These are phyloP conservation scores for Mustela erminea DNA, from an alignment of 2,797 vertebrate genomes.

Conservation along the genomic window DNA sequence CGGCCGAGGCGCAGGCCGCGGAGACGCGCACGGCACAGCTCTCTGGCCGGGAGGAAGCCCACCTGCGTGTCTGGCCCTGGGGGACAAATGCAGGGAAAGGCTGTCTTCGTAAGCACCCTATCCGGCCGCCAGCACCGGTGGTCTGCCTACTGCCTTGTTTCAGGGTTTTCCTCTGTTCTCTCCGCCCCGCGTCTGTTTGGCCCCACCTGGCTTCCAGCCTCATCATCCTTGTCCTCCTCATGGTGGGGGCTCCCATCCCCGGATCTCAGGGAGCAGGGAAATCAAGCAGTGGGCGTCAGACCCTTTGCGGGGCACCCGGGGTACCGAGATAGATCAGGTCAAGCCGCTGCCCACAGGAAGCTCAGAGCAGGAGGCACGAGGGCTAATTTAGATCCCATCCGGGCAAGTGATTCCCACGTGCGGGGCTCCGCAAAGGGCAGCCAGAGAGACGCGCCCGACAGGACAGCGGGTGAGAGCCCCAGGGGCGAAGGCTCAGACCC, in stretches of 20 bases:
- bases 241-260: not conserved
- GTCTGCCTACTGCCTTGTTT: not conserved
- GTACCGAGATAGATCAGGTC: too few relatives aligned
- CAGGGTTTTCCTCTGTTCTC: not conserved
- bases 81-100: not conserved
- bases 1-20: not conserved
- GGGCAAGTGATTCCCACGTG: not conserved
- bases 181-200: fast-evolving
- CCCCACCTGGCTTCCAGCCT: not conserved
- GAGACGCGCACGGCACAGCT: not conserved
- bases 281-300: not conserved
- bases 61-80: fast-evolving
- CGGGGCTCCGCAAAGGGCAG: not conserved
- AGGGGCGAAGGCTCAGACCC: not conserved
- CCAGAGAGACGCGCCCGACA: not conserved
- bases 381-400: not conserved
- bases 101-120: not conserved
- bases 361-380: not conserved
- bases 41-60: not conserved
- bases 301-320: not conserved
- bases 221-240: not conserved
- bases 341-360: not conserved
- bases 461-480: not conserved
- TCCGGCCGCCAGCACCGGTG: not conserved
- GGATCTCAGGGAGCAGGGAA: not conserved